Base-by-base conservation (phyloP, 1,140 invertebrate genomes). In the Hermatobates lingyangjiaoensis region DNA sequence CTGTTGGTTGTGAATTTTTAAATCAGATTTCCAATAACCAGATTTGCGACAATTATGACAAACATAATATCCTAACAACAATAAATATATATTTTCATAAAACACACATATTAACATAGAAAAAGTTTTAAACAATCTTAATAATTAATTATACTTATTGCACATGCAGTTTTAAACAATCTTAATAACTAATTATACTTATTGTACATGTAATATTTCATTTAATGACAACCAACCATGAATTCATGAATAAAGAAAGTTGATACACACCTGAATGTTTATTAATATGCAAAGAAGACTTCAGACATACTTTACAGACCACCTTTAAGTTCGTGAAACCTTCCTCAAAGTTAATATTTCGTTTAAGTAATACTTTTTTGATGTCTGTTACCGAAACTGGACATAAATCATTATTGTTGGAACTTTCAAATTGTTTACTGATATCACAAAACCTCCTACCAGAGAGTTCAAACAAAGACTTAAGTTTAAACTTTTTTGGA, bases 21-120 rank as follows among this genome's bases (percentile, higher is more conserved):
- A 21, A 3, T 25, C 10, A 24, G 25, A 21, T 3, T 42, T 42
- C 48, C 48, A 50, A 2, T 20, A 39, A 7, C 48, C 48, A 12
- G 48, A 42, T 42, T 42, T 50, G 24, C 27, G 14, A 23, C 48
- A 50, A 21, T 27, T 34, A 42, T 20, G 30, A 26, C 48, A 50
- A 26, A 50, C 42, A 42, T 24, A 50, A 26, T 27, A 50, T 7
- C 48, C 48, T 50, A 27, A 27, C 26, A 42, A 42, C 1, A 25
- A 42, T 15, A 26, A 27, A 10, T 1, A 50, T 21, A 24, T 7
- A 1, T 26, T 27, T 1, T 2, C 30, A 42, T 40, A 42, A 42
- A 20, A 12, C 5, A 42, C 5, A 12, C 4, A 20, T 7, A 42
- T 42, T 42, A 10, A 18, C 18, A 42, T 7, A 10, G 4, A 18